Conservation (phyloP, 2,113 vertebrate genomes). For the Ceyx melanurus region DNA sequence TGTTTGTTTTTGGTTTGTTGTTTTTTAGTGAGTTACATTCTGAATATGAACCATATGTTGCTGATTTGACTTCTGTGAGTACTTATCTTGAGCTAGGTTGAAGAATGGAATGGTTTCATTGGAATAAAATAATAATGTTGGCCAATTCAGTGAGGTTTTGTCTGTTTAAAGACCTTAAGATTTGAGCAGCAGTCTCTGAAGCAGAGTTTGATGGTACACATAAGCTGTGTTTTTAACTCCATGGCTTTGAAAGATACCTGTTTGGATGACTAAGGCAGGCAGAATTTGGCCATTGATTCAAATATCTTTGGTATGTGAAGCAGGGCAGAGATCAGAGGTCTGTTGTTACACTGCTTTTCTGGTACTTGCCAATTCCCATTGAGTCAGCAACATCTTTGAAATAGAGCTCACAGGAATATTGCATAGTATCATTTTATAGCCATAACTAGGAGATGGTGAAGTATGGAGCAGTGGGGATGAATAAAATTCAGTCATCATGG, state of each 20-base stretch:
- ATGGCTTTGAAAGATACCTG: neutral
- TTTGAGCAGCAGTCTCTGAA: neutral
- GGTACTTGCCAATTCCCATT: neutral
- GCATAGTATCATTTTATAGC: neutral
- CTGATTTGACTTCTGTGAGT: neutral
- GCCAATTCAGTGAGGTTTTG: neutral
- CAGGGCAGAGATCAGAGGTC: neutral
- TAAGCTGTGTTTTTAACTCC: neutral
- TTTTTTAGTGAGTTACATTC: neutral
- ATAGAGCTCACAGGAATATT: neutral
- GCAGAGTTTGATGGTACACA: neutral
- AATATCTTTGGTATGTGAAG: neutral
- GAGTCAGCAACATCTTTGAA: neutral
- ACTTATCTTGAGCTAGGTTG: neutral
- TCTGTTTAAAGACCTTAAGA: neutral
- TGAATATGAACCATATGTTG: neutral
- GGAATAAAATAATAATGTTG: neutral
- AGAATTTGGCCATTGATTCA: neutral
- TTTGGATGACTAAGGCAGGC: neutral
- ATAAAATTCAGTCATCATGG: neutral
- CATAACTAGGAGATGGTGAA: neutral
- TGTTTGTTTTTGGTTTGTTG: neutral
- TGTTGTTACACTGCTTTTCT: neutral
- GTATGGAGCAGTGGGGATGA: neutral
- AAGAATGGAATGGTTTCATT: neutral